Evolutionary conservation across 2,888 invertebrate genomes (phyloP).

Genomic region (Xestia xanthographa): DNA sequence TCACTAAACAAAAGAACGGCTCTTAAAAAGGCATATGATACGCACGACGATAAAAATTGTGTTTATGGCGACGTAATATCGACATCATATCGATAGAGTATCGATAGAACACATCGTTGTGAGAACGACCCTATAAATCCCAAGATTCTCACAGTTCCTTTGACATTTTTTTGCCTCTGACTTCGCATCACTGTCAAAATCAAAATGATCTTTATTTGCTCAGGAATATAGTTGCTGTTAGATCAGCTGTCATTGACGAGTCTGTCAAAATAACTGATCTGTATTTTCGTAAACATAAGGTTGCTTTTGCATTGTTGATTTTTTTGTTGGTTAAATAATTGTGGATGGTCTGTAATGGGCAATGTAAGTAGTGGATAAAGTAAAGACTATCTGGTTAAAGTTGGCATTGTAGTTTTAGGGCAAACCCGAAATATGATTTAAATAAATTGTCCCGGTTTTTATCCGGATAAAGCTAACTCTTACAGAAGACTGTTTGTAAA

Average conservation of each 20-base stretch:
- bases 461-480: constrained; percentile 1
- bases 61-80: constrained; percentile 54
- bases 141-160: constrained; percentile 4
- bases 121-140: constrained; percentile 53
- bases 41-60: constrained; percentile 52
- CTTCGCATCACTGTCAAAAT: not conserved
- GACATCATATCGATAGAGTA: constrained; percentile 44
- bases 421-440: constrained; percentile 35
- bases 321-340: not conserved
- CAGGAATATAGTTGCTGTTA: not conserved
- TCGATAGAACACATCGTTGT: constrained; percentile 53
- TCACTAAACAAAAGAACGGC: constrained; percentile 28
- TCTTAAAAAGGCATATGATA: constrained; percentile 41
- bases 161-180: not conserved
- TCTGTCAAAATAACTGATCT: not conserved
- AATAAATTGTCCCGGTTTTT: constrained; percentile 34
- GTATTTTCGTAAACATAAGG: not conserved
- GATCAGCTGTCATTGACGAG: not conserved
- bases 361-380: constrained; percentile 16
- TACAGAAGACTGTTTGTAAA: not conserved
- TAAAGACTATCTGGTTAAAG: constrained; percentile 13
- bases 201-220: not conserved
- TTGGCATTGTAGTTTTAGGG: constrained; percentile 5
- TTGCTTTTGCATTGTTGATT: not conserved
- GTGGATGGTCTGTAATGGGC: not conserved